phyloP scores from a whole-genome alignment of 2,797 vertebrate genomes.

The Pogonophryne albipinna region DNA sequence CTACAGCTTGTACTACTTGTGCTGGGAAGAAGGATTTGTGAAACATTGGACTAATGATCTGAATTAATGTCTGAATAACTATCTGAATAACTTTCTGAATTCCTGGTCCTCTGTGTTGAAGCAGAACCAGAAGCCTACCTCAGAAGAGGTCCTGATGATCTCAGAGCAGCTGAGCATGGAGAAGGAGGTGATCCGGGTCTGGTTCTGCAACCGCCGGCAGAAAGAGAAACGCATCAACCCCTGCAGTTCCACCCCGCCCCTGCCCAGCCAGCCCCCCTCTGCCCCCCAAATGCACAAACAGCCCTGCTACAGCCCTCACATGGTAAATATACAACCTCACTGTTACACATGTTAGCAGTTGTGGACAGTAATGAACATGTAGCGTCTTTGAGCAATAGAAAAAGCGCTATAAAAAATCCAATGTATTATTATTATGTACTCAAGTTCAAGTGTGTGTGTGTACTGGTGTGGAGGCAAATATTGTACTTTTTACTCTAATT shows the following conservation, averaged over 20 bases:
- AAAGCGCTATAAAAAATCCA: too few relatives aligned
- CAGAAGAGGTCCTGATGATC: constrained; percentile 94
- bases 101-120: not conserved
- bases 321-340: constrained; percentile 78
- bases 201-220: constrained; percentile 96
- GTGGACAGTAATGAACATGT: not conserved
- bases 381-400: too few relatives aligned
- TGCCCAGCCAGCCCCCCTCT: constrained; percentile 86
- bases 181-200: constrained; percentile 96
- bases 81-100: not conserved
- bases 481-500: too few relatives aligned
- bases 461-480: too few relatives aligned
- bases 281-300: constrained; percentile 85
- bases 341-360: not conserved
- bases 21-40: too few relatives aligned
- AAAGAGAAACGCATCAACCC: constrained; percentile 97
- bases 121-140: constrained; percentile 98
- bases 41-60: too few relatives aligned
- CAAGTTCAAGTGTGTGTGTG: too few relatives aligned
- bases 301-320: constrained; percentile 90
- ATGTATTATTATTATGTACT: too few relatives aligned
- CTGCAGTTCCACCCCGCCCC: constrained; percentile 89
- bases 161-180: constrained; percentile 95
- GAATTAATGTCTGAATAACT: too few relatives aligned
- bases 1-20: too few relatives aligned